Percentiles rank a stretch among this genome's conserved stretches.
Conservation (phyloP, 2,797 vertebrate genomes). For the Percopsis omiscomaycus region DNA sequence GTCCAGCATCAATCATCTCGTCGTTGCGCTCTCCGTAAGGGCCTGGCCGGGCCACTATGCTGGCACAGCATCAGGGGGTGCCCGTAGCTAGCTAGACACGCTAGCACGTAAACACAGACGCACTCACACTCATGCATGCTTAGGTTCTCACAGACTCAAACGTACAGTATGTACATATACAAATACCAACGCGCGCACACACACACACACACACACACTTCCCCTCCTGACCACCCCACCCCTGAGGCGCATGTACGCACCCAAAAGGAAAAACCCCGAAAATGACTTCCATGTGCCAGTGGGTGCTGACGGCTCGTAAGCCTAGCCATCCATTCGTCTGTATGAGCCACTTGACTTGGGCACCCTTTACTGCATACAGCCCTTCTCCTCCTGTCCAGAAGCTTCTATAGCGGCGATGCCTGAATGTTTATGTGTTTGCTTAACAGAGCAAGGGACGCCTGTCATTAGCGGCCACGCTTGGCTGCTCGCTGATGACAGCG, state of each 20-base stretch:
- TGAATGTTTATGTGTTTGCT: conserved; percentile 61
- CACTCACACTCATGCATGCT: not conserved
- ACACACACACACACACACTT: conserved; percentile 23
- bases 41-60: conserved; percentile 40
- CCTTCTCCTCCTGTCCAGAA: conserved; percentile 7
- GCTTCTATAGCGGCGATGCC: conserved; percentile 49
- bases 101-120: conserved; percentile 17
- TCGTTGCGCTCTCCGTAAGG: conserved; percentile 42
- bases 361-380: too few relatives aligned
- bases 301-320: conserved; percentile 54
- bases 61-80: conserved; percentile 43
- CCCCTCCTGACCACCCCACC: conserved; percentile 42
- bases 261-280: conserved; percentile 30
- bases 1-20: conserved; percentile 68
- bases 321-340: conserved; percentile 22
- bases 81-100: conserved; percentile 17
- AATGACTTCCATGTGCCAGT: conserved; percentile 66
- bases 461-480: conserved; percentile 56
- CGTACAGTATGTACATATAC: not conserved
- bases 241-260: not conserved
- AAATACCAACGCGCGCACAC: not conserved
- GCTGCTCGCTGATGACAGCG: conserved; percentile 48
- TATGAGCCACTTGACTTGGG: not conserved
- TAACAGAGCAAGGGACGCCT: conserved; percentile 41
- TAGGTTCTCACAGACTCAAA: not conserved